These are phyloP conservation scores for Catharus ustulatus DNA, from an alignment of 2,797 vertebrate genomes.

Conservation along the genomic window DNA sequence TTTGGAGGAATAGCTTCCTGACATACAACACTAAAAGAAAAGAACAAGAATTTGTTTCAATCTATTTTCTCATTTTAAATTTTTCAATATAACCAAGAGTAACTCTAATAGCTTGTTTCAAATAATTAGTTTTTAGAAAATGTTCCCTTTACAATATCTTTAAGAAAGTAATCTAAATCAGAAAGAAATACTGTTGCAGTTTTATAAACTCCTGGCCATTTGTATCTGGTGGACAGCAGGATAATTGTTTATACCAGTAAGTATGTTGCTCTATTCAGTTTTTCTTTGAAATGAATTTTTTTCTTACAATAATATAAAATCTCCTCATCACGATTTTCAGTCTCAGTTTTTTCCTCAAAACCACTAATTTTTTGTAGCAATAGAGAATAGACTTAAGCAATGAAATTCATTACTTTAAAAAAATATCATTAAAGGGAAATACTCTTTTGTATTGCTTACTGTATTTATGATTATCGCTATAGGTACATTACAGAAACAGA, in stretches of 20 bases:
- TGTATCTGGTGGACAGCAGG: background rate
- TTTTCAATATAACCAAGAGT: background rate
- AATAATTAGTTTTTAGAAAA: background rate
- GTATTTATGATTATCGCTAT: background rate
- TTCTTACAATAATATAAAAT: background rate
- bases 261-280: background rate
- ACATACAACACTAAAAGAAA: background rate
- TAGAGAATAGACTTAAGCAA: background rate
- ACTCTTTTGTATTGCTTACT: background rate
- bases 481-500: background rate
- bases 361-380: background rate
- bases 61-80: background rate
- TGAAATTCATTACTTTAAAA: background rate
- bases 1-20: background rate
- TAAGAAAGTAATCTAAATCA: background rate
- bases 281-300: background rate
- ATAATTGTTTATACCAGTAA: background rate
- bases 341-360: background rate
- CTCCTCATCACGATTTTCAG: accelerated
- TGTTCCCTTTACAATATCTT: background rate
- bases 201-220: background rate
- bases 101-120: background rate
- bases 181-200: background rate
- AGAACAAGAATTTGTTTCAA: background rate
- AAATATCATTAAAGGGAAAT: background rate